These are phyloP conservation scores for Lytechinus pictus DNA, from an alignment of 35 echinoderm and acorn worm genomes.

Conservation along the genomic window DNA sequence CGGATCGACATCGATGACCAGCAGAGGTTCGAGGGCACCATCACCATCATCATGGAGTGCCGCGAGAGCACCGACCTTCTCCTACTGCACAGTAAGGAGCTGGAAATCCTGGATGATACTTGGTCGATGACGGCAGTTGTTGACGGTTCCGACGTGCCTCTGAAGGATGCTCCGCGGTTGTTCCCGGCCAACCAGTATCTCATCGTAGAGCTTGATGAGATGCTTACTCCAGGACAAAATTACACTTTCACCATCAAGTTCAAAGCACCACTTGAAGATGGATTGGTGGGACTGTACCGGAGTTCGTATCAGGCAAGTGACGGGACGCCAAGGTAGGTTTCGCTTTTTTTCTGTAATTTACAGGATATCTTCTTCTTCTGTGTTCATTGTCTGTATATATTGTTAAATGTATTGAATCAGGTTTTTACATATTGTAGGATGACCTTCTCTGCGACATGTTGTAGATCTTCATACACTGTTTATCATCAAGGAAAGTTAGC, in stretches of 20 bases:
- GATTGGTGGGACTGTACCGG: slow-evolving; percentile 67
- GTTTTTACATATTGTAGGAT: too few relatives aligned
- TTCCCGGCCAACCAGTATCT: slow-evolving; percentile 70
- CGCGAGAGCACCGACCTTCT: slow-evolving; percentile 54
- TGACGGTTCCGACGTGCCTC: slow-evolving; percentile 15
- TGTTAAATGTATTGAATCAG: too few relatives aligned
- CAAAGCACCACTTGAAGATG: slow-evolving; percentile 53
- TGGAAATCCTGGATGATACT: slow-evolving; percentile 51
- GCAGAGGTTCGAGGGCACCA: slow-evolving; percentile 60
- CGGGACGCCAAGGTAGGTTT: not conserved
- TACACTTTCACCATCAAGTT: slow-evolving; percentile 68
- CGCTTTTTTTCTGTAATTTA: too few relatives aligned
- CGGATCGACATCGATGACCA: slow-evolving; percentile 68
- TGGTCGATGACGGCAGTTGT: not conserved
- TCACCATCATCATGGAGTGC: slow-evolving; percentile 66
- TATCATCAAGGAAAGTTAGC: too few relatives aligned
- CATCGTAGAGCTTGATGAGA: slow-evolving; percentile 57
- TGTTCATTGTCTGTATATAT: too few relatives aligned
- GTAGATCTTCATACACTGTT: too few relatives aligned
- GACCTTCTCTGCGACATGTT: too few relatives aligned
- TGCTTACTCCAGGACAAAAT: slow-evolving; percentile 35
- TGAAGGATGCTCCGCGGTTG: slow-evolving; percentile 25
- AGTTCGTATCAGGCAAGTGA: slow-evolving; percentile 61
- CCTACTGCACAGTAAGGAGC: slow-evolving; percentile 82
- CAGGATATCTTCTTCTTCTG: too few relatives aligned